A percentile compares a stretch with the other conserved stretches of the same genome.
These are phyloP conservation scores for Thomomys bottae DNA, from an alignment of 2,113 vertebrate species.

Conservation along the genomic window DNA sequence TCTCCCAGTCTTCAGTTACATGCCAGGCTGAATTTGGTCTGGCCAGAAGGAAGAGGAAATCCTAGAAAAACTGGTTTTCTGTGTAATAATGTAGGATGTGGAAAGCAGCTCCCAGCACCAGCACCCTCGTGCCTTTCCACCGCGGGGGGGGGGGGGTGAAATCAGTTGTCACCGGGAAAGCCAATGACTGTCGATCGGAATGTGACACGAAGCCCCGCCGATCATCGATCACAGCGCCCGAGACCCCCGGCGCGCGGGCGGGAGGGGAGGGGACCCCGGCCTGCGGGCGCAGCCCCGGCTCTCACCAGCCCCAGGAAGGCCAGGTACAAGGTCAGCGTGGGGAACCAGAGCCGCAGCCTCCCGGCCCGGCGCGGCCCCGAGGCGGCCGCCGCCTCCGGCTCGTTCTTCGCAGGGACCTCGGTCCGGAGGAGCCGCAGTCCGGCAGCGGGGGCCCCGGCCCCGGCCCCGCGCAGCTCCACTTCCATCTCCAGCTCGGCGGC, in stretches of 20 bases:
- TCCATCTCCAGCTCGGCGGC: constrained; percentile 76
- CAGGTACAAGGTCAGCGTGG: constrained; percentile 87
- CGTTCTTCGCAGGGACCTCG: constrained; percentile 6
- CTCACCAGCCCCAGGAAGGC: constrained; percentile 95
- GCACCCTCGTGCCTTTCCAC: not conserved
- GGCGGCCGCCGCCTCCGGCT: constrained; percentile 31
- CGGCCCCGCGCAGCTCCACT: constrained; percentile 44
- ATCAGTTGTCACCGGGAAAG: no score
- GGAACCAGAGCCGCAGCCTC: constrained; percentile 79
- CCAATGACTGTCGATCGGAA: no score
- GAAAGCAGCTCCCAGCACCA: not conserved
- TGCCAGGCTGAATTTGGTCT: not conserved
- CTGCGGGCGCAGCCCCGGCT: not conserved
- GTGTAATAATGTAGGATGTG: not conserved
- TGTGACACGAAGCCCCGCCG: not conserved
- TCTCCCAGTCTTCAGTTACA: not conserved
- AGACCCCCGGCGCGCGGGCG: not conserved
- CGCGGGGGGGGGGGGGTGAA: no score
- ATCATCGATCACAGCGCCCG: not conserved
- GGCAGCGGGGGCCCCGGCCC: not conserved
- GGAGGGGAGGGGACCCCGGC: not conserved
- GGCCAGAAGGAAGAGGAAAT: not conserved
- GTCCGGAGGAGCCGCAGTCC: constrained; percentile 40
- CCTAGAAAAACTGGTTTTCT: not conserved
- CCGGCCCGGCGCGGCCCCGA: constrained; percentile 47